phyloP scores from a whole-genome alignment of 2,888 invertebrate genomes.

The Drosophila vallismaia region DNA sequence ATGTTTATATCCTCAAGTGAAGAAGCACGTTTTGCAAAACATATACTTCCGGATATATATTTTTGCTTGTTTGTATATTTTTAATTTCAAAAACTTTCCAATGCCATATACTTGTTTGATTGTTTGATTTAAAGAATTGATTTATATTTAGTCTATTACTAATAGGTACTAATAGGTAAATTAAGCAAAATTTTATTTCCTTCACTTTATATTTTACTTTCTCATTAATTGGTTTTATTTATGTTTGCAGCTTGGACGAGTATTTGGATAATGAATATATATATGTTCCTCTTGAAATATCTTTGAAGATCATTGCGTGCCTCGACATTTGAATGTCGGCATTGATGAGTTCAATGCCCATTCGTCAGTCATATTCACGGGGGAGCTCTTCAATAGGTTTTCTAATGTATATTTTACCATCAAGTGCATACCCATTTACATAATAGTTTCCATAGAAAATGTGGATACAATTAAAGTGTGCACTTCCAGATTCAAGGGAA shows the following conservation, averaged over 20 bases:
- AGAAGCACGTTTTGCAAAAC: not conserved
- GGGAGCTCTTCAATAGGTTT: not conserved
- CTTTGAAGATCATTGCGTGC: slow-evolving; percentile 62
- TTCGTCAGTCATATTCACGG: slow-evolving; percentile 44
- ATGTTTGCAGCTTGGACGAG: slow-evolving; percentile 4
- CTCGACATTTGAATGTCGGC: slow-evolving; percentile 66
- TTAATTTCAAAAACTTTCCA: slow-evolving; percentile 1
- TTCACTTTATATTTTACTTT: not conserved
- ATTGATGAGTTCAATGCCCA: slow-evolving; percentile 74
- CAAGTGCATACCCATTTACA: slow-evolving; percentile 16
- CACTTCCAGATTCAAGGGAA: slow-evolving; percentile 15
- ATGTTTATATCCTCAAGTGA: not conserved
- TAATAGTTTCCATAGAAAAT: slow-evolving; percentile 11
- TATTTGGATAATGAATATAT: slow-evolving; percentile 18
- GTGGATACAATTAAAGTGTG: not conserved
- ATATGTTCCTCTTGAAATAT: slow-evolving; percentile 42
- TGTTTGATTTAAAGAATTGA: too few species aligned
- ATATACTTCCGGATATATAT: too few species aligned
- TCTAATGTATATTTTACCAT: not conserved
- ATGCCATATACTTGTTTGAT: too few species aligned
- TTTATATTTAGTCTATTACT: not conserved
- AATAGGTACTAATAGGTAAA: too few species aligned
- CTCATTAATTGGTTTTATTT: slow-evolving; percentile 9
- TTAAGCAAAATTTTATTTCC: not conserved
- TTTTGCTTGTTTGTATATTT: not conserved